These are phyloP conservation scores for Tupaia chinensis DNA, from an alignment of 2,113 vertebrate genomes.

Conservation along the genomic window DNA sequence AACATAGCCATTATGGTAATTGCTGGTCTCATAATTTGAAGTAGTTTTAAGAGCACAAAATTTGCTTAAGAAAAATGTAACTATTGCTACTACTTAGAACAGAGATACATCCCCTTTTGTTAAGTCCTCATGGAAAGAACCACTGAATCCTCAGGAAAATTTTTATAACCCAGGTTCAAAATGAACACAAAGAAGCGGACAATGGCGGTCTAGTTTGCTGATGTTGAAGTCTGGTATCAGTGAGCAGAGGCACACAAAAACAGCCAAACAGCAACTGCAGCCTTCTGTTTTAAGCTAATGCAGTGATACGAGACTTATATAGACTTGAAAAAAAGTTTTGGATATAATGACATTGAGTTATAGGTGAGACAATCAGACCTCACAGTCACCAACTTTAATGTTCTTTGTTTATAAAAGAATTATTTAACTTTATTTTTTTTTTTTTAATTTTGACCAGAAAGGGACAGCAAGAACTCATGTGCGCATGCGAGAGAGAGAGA, in stretches of 20 bases:
- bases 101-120: neutral
- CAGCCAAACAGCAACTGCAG: accelerated
- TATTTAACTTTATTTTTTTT: too few species aligned
- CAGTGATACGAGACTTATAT: neutral
- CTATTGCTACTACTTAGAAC: neutral
- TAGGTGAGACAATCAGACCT: neutral
- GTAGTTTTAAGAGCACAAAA: neutral
- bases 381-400: neutral
- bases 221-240: neutral
- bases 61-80: constrained; percentile 16
- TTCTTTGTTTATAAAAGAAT: too few species aligned
- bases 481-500: too few species aligned
- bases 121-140: neutral
- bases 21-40: neutral
- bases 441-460: too few species aligned
- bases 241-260: accelerated
- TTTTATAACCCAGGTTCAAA: neutral
- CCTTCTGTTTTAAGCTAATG: neutral
- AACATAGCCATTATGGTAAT: too few species aligned
- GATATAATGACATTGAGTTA: neutral
- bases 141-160: neutral
- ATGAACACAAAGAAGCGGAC: neutral
- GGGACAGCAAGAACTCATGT: too few species aligned
- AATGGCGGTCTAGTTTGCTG: neutral
- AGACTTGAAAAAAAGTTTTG: neutral